Evolutionary conservation across 2,113 vertebrate genomes (phyloP).

Genomic region (Upupa epops): DNA sequence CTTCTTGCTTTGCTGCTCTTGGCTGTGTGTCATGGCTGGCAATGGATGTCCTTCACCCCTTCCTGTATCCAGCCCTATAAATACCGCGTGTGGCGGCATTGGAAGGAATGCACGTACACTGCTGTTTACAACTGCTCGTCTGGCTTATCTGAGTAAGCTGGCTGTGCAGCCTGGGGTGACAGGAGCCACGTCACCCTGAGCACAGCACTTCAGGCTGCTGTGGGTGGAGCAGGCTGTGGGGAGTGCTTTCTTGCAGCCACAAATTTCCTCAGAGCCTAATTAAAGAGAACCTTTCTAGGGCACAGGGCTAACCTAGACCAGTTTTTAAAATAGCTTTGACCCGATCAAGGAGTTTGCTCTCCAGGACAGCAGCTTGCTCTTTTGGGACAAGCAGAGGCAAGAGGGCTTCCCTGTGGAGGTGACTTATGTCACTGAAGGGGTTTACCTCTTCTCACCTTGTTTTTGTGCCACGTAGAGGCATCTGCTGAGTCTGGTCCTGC

Average conservation of each 20-base stretch:
- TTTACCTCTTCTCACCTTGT: neutral
- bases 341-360: neutral
- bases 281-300: constrained; percentile 37
- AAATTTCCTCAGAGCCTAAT: neutral
- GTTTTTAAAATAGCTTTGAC: neutral
- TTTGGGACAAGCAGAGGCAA: neutral
- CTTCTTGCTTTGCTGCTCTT: neutral
- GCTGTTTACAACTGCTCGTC: constrained; percentile 34
- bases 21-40: neutral
- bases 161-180: constrained; percentile 10
- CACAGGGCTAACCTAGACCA: neutral
- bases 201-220: neutral
- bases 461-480: neutral
- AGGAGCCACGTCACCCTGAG: constrained; percentile 45
- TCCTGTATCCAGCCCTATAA: neutral
- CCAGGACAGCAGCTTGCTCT: neutral
- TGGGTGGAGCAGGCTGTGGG: neutral
- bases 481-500: neutral
- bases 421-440: neutral
- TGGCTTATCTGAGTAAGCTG: constrained; percentile 31
- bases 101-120: neutral
- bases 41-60: neutral
- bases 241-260: neutral
- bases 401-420: neutral
- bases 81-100: neutral